A percentile compares a stretch with the other conserved stretches of the same genome.
Conservation (phyloP, 2,888 invertebrate genomes). For the Heteromyza rotundicornis region DNA sequence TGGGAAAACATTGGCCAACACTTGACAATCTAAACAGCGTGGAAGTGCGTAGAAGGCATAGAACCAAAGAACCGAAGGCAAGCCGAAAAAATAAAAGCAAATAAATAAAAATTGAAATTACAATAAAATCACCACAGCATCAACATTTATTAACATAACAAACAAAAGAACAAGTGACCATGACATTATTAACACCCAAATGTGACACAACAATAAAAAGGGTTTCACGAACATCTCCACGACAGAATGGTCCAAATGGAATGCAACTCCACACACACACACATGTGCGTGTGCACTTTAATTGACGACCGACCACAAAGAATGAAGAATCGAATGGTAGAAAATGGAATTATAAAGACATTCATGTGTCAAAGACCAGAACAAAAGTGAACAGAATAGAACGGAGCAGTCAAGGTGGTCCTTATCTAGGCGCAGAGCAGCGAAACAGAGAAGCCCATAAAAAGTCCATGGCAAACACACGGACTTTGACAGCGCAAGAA, state of each 20-base stretch:
- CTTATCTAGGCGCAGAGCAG: slow-evolving; percentile 11
- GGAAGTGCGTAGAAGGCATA: too few species aligned
- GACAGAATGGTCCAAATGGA: slow-evolving; percentile 2
- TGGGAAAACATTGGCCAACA: background rate
- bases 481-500: slow-evolving; percentile 14
- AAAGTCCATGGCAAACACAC: background rate
- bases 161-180: slow-evolving; percentile 7
- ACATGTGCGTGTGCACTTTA: too few species aligned
- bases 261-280: slow-evolving; percentile 4
- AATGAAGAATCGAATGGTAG: background rate
- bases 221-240: background rate
- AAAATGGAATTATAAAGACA: slow-evolving; percentile 12
- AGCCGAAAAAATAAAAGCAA: background rate
- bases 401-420: slow-evolving; percentile 13
- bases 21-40: slow-evolving; percentile 7
- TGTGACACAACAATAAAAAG: slow-evolving; percentile 17
- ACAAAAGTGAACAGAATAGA: slow-evolving; percentile 3
- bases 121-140: background rate
- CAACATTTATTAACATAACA: slow-evolving; percentile 1
- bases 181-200: slow-evolving; percentile 19
- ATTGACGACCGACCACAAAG: slow-evolving; percentile 1
- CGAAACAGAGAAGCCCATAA: background rate
- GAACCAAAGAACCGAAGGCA: background rate
- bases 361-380: slow-evolving; percentile 7
- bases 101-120: background rate